Percentiles rank a stretch among this genome's conserved stretches.
Conservation (phyloP, 2,113 vertebrate genomes). For the Orcinus orca region DNA sequence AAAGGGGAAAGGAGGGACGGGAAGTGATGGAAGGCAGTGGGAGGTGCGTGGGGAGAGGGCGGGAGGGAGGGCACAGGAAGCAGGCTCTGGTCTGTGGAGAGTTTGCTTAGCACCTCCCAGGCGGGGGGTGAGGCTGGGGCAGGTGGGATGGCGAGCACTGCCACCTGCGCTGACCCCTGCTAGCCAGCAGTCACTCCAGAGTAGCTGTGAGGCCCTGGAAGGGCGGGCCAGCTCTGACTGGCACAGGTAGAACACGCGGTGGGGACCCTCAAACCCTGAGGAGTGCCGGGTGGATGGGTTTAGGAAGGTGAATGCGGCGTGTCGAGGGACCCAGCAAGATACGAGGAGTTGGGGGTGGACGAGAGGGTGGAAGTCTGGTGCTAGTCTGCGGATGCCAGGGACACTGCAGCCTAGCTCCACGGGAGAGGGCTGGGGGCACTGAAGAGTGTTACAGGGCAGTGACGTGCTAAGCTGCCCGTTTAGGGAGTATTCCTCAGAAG, state of each 20-base stretch:
- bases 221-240: not conserved
- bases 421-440: too few relatives aligned
- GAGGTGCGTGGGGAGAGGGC: not conserved
- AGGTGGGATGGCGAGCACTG: not conserved
- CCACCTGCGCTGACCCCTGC: too few relatives aligned
- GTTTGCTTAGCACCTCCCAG: too few relatives aligned
- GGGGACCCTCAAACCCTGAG: not conserved
- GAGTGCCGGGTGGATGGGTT: too few relatives aligned
- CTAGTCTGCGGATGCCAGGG: not conserved
- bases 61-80: not conserved
- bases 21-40: accelerated
- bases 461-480: not conserved
- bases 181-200: not conserved
- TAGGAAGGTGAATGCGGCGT: not conserved
- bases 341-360: too few relatives aligned
- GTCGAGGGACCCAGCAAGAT: not conserved
- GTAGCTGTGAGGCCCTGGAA: not conserved
- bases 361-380: not conserved
- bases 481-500: not conserved
- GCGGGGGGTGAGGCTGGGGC: not conserved
- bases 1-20: accelerated
- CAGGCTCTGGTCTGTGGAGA: accelerated
- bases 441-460: not conserved
- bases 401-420: not conserved
- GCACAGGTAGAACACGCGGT: not conserved